Evolutionary conservation across 2,113 vertebrate genomes (phyloP).

Genomic region (Aix galericulata): DNA sequence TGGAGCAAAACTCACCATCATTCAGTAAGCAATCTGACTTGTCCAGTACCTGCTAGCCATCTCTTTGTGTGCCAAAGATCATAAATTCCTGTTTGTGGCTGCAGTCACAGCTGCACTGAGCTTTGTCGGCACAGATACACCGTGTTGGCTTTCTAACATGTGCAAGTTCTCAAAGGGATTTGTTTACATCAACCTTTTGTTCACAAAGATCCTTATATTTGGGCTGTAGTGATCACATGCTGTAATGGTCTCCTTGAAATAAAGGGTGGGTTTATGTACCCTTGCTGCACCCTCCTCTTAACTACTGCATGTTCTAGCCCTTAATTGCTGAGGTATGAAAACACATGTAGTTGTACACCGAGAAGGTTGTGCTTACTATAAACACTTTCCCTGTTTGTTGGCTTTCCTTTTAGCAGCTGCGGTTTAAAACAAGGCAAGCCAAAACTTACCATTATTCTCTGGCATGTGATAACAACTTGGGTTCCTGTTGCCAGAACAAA

Average conservation of each 20-base stretch:
- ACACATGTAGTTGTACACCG: constrained; percentile 12
- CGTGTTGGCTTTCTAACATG: not conserved
- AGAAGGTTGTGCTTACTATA: constrained; percentile 51
- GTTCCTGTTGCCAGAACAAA: constrained; percentile 52
- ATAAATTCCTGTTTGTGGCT: constrained; percentile 32
- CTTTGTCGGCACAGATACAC: constrained; percentile 23
- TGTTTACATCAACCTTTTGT: constrained; percentile 43
- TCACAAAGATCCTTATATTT: constrained; percentile 14
- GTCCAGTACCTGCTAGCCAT: not conserved
- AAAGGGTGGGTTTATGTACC: not conserved
- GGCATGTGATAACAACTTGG: constrained; percentile 39
- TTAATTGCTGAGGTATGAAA: constrained; percentile 14
- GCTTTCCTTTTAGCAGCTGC: constrained; percentile 20
- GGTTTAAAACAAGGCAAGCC: constrained; percentile 29
- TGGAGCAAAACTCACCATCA: not conserved
- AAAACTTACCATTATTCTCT: constrained; percentile 48
- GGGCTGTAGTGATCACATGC: not conserved
- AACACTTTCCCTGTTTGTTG: constrained; percentile 37
- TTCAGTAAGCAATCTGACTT: not conserved
- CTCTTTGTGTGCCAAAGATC: not conserved
- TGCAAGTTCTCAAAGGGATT: constrained; percentile 14
- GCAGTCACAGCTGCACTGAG: not conserved
- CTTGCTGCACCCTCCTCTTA: not conserved
- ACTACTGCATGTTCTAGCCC: not conserved
- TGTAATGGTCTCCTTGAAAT: not conserved